Conservation (phyloP, 53 echinoderm and acorn worm species). For the Patiria pectinifera region DNA sequence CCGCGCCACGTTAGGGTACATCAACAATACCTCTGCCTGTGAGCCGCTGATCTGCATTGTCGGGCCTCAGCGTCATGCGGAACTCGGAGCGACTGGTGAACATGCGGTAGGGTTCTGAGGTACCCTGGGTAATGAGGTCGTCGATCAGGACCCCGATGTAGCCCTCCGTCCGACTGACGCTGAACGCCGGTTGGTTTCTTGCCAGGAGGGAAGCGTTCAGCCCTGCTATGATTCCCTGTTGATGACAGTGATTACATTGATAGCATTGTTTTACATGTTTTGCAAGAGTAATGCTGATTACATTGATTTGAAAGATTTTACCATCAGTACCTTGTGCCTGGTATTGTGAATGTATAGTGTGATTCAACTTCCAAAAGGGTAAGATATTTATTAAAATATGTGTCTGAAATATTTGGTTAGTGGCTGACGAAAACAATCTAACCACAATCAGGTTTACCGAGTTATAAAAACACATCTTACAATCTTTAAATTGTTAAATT, state of each 20-base stretch:
- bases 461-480: no score
- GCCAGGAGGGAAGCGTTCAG: slow-evolving; percentile 86
- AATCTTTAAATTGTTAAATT: no score
- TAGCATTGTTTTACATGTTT: no score
- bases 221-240: slow-evolving; percentile 92
- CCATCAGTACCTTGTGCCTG: background rate
- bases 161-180: slow-evolving; percentile 86
- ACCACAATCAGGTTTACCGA: no score
- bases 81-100: slow-evolving; percentile 97
- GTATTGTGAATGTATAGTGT: background rate
- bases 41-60: slow-evolving; percentile 92
- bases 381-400: no score
- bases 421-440: no score
- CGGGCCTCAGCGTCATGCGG: slow-evolving; percentile 88
- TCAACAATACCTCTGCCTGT: slow-evolving; percentile 95
- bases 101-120: slow-evolving; percentile 97
- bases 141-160: slow-evolving; percentile 98
- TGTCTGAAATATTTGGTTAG: no score
- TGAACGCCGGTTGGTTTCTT: slow-evolving; percentile 65
- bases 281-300: no score
- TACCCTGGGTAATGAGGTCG: slow-evolving; percentile 92
- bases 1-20: no score
- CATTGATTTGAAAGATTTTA: background rate
- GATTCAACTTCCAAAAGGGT: no score
- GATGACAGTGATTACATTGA: background rate